These are phyloP conservation scores for Scolopax mira DNA, from an alignment of 2,113 vertebrate species.

Conservation along the genomic window DNA sequence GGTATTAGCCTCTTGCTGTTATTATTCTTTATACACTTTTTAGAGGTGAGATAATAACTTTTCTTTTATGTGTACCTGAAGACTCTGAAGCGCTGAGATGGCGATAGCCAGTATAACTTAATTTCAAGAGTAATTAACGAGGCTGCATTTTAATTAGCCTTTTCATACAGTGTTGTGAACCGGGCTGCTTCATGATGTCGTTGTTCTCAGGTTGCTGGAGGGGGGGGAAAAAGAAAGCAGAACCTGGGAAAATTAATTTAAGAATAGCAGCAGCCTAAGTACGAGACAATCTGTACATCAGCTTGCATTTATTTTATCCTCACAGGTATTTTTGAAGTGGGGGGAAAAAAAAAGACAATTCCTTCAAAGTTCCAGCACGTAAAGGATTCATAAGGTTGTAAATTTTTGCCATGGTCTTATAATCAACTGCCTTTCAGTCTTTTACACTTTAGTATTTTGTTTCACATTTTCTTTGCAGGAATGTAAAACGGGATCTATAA, in stretches of 20 bases:
- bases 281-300: background rate
- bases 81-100: constrained; percentile 11
- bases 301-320: constrained; percentile 8
- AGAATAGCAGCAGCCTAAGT: background rate
- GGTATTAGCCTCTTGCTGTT: background rate
- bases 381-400: background rate
- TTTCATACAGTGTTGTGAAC: constrained; percentile 20
- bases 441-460: background rate
- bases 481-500: background rate
- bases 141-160: constrained; percentile 43
- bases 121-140: constrained; percentile 64
- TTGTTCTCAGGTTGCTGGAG: background rate
- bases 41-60: constrained; percentile 46
- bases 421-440: background rate
- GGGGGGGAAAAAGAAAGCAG: background rate
- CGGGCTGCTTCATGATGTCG: background rate
- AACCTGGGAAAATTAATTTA: background rate
- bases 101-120: constrained; percentile 41
- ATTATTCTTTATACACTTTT: constrained; percentile 47
- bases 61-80: constrained; percentile 41
- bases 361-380: background rate
- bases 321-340: background rate
- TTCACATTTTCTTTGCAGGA: background rate
- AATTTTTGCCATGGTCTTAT: background rate
- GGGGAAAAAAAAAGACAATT: background rate